Conservation (phyloP, 2,113 vertebrate genomes). For the Chamaea fasciata region DNA sequence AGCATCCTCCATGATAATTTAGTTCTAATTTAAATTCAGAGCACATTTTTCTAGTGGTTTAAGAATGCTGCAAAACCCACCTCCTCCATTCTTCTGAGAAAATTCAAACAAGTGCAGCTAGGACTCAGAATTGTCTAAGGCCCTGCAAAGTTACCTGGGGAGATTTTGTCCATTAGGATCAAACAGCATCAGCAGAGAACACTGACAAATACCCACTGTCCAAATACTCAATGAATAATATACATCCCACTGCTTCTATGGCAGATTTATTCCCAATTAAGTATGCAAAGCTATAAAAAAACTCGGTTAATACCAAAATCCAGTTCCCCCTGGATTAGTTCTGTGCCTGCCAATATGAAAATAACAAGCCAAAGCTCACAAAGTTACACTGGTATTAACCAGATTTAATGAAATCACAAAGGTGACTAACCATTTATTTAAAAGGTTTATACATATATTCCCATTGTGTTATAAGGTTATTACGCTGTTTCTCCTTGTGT, state of each 20-base stretch:
- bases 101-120: neutral
- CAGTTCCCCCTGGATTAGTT: neutral
- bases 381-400: neutral
- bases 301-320: neutral
- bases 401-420: neutral
- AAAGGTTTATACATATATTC: neutral
- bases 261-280: conserved; percentile 33
- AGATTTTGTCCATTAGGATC: neutral
- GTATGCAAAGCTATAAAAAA: conserved; percentile 10
- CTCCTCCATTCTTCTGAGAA: neutral
- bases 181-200: neutral
- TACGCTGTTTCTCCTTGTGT: neutral
- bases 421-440: neutral
- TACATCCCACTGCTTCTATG: neutral
- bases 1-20: neutral
- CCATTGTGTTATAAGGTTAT: neutral
- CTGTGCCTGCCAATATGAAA: neutral
- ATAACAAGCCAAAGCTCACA: neutral
- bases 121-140: neutral
- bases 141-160: neutral
- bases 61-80: neutral
- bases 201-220: neutral
- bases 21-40: conserved; percentile 17
- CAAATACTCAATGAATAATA: neutral
- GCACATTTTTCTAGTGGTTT: neutral